These are phyloP conservation scores for Alloplasta piceator DNA, from an alignment of 2,888 invertebrate genomes.

Conservation along the genomic window DNA sequence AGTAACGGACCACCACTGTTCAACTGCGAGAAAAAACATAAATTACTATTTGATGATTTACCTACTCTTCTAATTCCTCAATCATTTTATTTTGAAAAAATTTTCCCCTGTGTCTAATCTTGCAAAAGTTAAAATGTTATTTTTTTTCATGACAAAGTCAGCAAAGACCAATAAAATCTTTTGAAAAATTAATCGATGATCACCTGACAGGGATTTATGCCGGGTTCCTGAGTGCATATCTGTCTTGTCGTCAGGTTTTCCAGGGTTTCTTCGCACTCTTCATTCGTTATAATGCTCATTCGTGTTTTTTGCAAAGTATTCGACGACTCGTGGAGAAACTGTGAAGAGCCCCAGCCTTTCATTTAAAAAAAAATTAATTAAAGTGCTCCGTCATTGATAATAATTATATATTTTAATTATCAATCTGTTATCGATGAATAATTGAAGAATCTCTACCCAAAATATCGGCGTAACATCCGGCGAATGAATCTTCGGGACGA, in stretches of 20 bases:
- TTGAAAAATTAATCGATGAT: neutral
- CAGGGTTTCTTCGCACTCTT: conserved; percentile 80
- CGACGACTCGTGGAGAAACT: conserved; percentile 84
- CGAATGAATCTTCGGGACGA: conserved; percentile 73
- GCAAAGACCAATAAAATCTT: neutral
- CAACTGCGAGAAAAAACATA: neutral
- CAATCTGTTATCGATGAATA: no score
- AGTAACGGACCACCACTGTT: neutral
- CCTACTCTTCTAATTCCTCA: no score
- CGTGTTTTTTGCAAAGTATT: conserved; percentile 84
- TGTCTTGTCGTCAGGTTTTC: conserved; percentile 66
- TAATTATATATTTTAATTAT: conserved; percentile 84
- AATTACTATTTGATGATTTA: no score
- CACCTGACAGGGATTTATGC: conserved; percentile 87
- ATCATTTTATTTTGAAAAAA: no score
- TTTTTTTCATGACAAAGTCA: neutral
- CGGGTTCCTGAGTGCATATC: conserved; percentile 85
- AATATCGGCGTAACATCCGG: conserved; percentile 68
- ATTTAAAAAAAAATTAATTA: conserved; percentile 76
- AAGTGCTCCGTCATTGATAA: conserved; percentile 85
- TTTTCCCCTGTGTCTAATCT: no score
- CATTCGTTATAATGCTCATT: conserved; percentile 84
- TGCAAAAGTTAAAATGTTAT: no score
- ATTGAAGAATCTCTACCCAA: conserved; percentile 72
- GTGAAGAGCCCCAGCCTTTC: conserved; percentile 87